These are phyloP conservation scores for Calliphora vomitoria DNA, from an alignment of 2,888 invertebrate species.

Conservation along the genomic window DNA sequence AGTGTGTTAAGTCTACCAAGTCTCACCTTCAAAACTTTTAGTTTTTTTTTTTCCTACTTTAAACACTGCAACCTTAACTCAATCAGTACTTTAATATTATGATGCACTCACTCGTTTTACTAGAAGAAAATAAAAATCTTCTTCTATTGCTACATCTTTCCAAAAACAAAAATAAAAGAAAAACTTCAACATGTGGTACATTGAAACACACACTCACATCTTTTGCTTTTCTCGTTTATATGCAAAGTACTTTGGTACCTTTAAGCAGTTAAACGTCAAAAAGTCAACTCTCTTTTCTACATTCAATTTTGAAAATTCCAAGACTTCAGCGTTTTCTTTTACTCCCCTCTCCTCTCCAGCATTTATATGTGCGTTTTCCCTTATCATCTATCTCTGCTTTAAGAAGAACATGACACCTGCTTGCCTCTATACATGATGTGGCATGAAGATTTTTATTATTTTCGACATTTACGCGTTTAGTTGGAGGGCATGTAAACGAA, in stretches of 20 bases:
- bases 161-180: not conserved
- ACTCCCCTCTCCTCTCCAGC: not conserved
- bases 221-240: constrained; percentile 34
- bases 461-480: constrained; percentile 71
- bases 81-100: constrained; percentile 28
- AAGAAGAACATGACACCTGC: constrained; percentile 73
- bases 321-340: constrained; percentile 14
- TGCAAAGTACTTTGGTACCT: constrained; percentile 70
- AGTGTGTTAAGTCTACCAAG: too few relatives aligned
- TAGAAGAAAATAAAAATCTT: too few relatives aligned
- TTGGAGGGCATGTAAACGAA: constrained; percentile 54
- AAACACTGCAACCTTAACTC: not conserved
- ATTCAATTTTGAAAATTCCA: constrained; percentile 55
- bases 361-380: constrained; percentile 7
- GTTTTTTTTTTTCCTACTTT: too few relatives aligned
- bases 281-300: constrained; percentile 52
- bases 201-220: not conserved
- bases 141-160: not conserved
- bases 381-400: constrained; percentile 24
- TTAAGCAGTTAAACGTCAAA: constrained; percentile 70
- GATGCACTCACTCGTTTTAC: constrained; percentile 13
- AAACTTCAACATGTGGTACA: not conserved
- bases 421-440: constrained; percentile 67
- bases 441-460: constrained; percentile 63
- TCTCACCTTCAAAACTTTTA: too few relatives aligned